A percentile compares a stretch with the other conserved stretches of the same genome.
Conservation (phyloP, 1,140 invertebrate genomes). For the Nixonia krombeini region DNA sequence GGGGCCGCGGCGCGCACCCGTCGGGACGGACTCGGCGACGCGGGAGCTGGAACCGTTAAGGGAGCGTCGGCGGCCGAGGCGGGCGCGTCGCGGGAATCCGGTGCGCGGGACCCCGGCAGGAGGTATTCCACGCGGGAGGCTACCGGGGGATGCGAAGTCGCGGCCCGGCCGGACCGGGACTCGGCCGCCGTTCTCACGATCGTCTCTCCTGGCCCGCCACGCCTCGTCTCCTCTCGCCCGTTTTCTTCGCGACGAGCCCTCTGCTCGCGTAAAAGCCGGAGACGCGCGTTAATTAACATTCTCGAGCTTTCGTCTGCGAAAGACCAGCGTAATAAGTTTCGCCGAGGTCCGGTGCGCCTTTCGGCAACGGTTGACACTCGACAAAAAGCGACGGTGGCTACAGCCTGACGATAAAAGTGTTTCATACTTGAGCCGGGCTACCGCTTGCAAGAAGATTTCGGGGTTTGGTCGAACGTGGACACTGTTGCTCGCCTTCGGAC, state of each 20-base stretch:
- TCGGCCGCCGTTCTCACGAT: background rate
- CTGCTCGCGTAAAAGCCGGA: background rate
- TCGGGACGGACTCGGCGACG: no score
- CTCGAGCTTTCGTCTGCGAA: background rate
- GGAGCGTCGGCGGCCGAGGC: no score
- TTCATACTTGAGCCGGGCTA: no score
- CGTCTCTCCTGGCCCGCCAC: background rate
- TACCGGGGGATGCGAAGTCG: no score
- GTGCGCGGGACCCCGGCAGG: background rate
- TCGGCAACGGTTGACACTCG: background rate
- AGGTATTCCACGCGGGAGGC: slow-evolving; percentile 1
- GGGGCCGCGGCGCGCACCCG: no score
- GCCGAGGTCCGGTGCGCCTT: background rate
- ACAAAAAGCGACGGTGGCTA: background rate
- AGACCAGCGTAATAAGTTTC: background rate
- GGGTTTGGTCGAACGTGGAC: no score
- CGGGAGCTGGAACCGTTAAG: no score
- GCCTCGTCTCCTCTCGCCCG: slow-evolving; percentile 1
- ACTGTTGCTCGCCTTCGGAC: no score
- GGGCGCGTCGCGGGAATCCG: background rate
- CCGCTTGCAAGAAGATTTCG: no score
- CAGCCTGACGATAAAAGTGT: no score
- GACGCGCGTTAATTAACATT: background rate
- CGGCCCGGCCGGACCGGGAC: background rate
- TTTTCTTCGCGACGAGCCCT: background rate